Evolutionary conservation across 2,113 vertebrate genomes (phyloP).

Genomic region (Engystomops pustulosus): DNA sequence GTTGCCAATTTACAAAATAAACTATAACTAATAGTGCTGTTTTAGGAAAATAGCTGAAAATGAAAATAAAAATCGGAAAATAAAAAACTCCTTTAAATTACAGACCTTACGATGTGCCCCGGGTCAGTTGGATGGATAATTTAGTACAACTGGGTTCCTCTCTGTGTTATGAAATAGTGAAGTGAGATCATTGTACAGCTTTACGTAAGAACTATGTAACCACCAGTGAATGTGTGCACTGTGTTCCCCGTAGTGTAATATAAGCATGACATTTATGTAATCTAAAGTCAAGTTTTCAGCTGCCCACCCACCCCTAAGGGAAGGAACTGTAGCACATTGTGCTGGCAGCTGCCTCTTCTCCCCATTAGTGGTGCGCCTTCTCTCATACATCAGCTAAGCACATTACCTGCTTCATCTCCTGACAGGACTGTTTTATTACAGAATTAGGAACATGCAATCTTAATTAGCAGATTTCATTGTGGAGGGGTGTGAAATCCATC

Average conservation of each 20-base stretch:
- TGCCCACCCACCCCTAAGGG: constrained; percentile 32
- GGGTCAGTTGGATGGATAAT: too few species aligned
- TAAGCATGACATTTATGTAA: constrained; percentile 40
- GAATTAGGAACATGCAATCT: constrained; percentile 23
- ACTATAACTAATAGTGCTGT: too few species aligned
- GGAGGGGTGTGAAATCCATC: constrained; percentile 43
- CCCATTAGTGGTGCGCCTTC: constrained; percentile 8
- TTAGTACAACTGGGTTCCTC: too few species aligned
- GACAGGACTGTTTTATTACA: constrained; percentile 28
- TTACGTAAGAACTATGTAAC: constrained; percentile 27
- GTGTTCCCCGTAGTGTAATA: neutral
- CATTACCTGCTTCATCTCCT: constrained; percentile 24
- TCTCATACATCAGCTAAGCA: constrained; percentile 29
- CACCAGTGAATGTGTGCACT: neutral
- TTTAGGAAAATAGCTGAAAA: too few species aligned
- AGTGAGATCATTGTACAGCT: neutral
- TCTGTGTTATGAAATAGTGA: too few species aligned
- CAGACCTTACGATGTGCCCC: too few species aligned
- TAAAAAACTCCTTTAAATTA: too few species aligned
- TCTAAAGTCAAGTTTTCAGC: neutral
- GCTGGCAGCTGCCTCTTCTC: neutral
- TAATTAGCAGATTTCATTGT: constrained; percentile 43
- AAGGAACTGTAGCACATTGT: neutral
- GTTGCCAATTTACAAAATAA: too few species aligned
- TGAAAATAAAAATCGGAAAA: too few species aligned